A percentile compares a stretch with the other conserved stretches of the same genome.
These are phyloP conservation scores for Micronisus gabar DNA, from an alignment of 2,113 vertebrate genomes.

Conservation along the genomic window DNA sequence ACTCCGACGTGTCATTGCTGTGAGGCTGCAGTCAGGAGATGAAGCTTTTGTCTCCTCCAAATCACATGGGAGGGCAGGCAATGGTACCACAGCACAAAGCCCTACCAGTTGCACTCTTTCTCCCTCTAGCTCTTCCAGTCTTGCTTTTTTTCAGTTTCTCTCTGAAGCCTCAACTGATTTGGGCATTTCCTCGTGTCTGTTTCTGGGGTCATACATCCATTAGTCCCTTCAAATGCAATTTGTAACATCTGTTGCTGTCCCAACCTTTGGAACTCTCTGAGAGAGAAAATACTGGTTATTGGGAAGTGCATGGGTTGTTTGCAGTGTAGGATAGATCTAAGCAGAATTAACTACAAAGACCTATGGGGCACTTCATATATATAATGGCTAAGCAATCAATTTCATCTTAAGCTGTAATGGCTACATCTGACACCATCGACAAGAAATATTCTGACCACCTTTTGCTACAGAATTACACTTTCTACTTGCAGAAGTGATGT, in stretches of 20 bases:
- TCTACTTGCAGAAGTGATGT: neutral
- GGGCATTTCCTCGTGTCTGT: neutral
- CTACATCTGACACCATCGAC: neutral
- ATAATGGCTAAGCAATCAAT: neutral
- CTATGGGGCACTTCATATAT: neutral
- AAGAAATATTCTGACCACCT: neutral
- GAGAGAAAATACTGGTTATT: neutral
- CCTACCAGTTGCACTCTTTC: neutral
- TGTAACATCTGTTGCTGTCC: neutral
- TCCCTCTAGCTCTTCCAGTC: neutral
- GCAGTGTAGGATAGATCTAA: neutral
- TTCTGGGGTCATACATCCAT: neutral
- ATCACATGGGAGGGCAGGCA: neutral
- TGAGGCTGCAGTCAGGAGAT: neutral
- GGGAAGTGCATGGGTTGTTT: neutral
- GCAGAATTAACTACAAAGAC: neutral
- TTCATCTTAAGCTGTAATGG: neutral
- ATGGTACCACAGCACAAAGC: neutral
- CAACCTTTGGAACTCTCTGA: neutral
- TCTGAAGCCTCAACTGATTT: too few species aligned
- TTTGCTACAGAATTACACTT: neutral
- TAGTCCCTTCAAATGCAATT: neutral
- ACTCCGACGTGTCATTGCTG: fast-evolving
- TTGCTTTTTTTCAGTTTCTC: neutral
- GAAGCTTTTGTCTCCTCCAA: too few species aligned